phyloP scores from a whole-genome alignment of 2,888 invertebrate genomes.

The Vanessa cardui region DNA sequence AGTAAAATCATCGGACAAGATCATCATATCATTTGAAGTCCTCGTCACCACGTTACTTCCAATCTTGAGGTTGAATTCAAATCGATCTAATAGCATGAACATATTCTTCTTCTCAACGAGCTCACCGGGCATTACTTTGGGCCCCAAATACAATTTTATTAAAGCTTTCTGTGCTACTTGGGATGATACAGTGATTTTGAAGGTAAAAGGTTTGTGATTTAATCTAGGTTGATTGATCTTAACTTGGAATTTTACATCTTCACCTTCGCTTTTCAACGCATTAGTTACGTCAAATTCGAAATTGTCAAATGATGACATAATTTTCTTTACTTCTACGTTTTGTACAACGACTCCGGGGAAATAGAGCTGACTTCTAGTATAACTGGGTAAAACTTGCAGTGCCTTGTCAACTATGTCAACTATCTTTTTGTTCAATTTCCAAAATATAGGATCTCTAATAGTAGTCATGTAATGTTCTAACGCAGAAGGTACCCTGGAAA shows the following conservation, averaged over 20 bases:
- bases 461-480: conserved; percentile 82
- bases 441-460: conserved; percentile 87
- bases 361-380: conserved; percentile 81
- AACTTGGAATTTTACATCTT: conserved; percentile 63
- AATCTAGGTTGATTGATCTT: conserved; percentile 84
- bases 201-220: conserved; percentile 87
- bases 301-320: conserved; percentile 85
- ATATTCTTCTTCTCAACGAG: conserved; percentile 77
- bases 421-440: conserved; percentile 85
- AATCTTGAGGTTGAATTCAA: conserved; percentile 81
- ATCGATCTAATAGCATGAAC: conserved; percentile 84
- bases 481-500: conserved; percentile 64
- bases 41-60: conserved; percentile 86
- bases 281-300: conserved; percentile 86
- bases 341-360: conserved; percentile 85
- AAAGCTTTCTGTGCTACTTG: conserved; percentile 82
- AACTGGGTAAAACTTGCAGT: conserved; percentile 80
- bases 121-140: conserved; percentile 84
- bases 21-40: conserved; percentile 83
- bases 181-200: conserved; percentile 84
- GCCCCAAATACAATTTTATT: conserved; percentile 87
- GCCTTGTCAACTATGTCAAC: conserved; percentile 81
- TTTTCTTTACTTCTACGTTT: conserved; percentile 84
- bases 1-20: conserved; percentile 83
- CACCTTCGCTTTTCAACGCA: conserved; percentile 68